Conservation (phyloP, 1,140 invertebrate species). For the Acromyrmex echinatior region DNA sequence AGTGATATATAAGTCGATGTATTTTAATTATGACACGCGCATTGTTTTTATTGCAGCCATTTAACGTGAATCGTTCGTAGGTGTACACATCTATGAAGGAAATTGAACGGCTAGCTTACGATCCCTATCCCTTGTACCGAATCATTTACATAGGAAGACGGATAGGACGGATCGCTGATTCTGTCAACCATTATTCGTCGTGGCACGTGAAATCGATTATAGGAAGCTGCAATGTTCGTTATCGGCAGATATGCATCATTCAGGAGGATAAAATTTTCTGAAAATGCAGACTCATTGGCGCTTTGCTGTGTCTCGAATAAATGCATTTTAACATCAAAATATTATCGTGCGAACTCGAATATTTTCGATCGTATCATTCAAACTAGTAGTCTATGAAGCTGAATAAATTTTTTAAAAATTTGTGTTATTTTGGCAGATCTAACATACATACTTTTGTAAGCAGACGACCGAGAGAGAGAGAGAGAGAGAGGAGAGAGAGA, state of each 20-base stretch:
- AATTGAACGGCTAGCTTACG: constrained; percentile 70
- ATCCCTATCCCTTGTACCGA: constrained; percentile 61
- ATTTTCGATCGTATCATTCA: constrained; percentile 7
- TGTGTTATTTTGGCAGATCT: background rate
- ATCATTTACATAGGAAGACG: constrained; percentile 68
- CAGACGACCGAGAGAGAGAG: background rate
- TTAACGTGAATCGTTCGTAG: constrained; percentile 39
- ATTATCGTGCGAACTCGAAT: background rate
- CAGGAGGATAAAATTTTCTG: constrained; percentile 31
- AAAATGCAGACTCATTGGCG: constrained; percentile 30
- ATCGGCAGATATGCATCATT: constrained; percentile 61
- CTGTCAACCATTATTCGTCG: constrained; percentile 71
- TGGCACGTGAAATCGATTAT: constrained; percentile 71
- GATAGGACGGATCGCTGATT: constrained; percentile 72
- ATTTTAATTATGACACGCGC: constrained; percentile 46
- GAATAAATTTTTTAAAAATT: constrained; percentile 1
- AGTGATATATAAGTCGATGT: constrained; percentile 14
- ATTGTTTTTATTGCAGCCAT: constrained; percentile 58
- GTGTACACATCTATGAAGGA: constrained; percentile 49
- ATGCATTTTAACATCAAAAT: constrained; percentile 20
- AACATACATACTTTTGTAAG: background rate
- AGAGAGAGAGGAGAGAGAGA: too few relatives aligned
- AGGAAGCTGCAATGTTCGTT: constrained; percentile 67
- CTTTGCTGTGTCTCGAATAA: constrained; percentile 25
- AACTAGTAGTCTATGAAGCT: background rate